Conservation (phyloP, 2,113 vertebrate species). For the Pseudorasbora parva region DNA sequence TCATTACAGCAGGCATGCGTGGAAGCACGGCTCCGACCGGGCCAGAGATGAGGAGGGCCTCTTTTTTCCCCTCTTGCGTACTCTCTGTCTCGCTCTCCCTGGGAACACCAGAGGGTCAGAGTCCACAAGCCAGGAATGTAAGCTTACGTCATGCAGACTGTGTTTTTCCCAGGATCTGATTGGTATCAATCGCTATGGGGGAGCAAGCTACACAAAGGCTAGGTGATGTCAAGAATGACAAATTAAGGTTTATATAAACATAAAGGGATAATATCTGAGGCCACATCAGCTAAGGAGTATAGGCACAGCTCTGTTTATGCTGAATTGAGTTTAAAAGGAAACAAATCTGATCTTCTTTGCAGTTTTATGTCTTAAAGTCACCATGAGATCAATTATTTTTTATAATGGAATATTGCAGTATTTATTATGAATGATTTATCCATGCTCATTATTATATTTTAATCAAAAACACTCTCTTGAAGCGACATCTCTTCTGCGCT, state of each 20-base stretch:
- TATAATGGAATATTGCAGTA: neutral
- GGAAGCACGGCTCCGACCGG: conserved; percentile 66
- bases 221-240: conserved; percentile 28
- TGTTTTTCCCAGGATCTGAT: conserved; percentile 53
- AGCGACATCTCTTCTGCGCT: too few relatives aligned
- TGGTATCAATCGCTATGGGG: neutral
- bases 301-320: neutral
- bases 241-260: conserved; percentile 21
- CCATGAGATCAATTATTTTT: too few relatives aligned
- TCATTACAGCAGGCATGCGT: conserved; percentile 68
- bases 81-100: conserved; percentile 39
- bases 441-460: too few relatives aligned
- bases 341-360: neutral
- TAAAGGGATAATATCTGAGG: neutral
- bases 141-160: conserved; percentile 63
- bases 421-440: too few relatives aligned
- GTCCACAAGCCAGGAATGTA: conserved; percentile 62
- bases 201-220: conserved; percentile 21
- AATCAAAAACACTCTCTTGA: too few relatives aligned
- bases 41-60: conserved; percentile 50
- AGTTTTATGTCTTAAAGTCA: neutral
- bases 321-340: neutral
- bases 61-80: neutral
- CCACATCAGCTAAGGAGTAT: neutral
- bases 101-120: conserved; percentile 62